Conservation (phyloP, 2,113 vertebrate genomes). For the Tympanuchus pallidicinctus region DNA sequence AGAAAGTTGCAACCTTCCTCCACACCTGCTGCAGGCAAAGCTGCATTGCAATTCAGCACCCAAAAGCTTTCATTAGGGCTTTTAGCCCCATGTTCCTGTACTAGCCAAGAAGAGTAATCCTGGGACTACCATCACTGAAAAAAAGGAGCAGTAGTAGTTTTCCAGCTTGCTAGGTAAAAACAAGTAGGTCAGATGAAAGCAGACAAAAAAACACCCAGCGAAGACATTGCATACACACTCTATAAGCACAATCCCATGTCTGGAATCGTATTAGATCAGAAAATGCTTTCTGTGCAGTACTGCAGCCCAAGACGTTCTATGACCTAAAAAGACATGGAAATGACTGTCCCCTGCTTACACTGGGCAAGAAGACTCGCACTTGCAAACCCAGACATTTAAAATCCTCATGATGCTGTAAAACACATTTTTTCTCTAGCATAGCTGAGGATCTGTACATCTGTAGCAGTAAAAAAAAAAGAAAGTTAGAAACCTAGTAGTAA, state of each 20-base stretch:
- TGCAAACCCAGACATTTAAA: background rate
- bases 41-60: background rate
- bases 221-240: background rate
- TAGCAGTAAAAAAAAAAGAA: background rate
- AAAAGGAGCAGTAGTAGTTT: background rate
- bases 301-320: background rate
- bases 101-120: background rate
- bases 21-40: background rate
- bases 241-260: background rate
- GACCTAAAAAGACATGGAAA: slow-evolving; percentile 15
- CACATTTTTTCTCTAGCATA: background rate
- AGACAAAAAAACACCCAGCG: background rate
- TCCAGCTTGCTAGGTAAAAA: background rate
- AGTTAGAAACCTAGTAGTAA: background rate
- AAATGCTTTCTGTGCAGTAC: background rate
- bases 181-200: background rate
- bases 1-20: background rate
- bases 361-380: background rate
- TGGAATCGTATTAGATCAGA: background rate
- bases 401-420: background rate
- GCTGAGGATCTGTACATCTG: background rate
- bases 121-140: background rate
- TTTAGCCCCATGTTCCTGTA: background rate
- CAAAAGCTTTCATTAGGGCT: background rate
- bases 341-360: background rate